Base-by-base conservation (phyloP, 2,797 vertebrate species). In the Enteromius unitaeniatus region DNA sequence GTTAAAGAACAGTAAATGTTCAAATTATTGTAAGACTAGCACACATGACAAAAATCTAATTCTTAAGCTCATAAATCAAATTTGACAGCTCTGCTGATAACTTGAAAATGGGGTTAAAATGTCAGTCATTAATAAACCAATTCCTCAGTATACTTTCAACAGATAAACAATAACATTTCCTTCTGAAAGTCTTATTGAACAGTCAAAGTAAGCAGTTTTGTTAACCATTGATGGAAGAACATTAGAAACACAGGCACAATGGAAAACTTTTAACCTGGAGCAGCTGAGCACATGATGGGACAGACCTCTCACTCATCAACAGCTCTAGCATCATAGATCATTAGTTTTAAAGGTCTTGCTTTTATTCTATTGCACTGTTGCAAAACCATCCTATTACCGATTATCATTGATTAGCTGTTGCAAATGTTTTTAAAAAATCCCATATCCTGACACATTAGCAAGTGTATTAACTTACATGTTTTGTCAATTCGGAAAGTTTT, bases 191-290 rank as follows among this genome's bases (percentile, higher is more conserved):
- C 1, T 78, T 84, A 84, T 86, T 86, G 62, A 83, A 84, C 17
- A 86, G 40, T 40, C 28, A 67, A 60, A 42, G 65, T 85, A 84
- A 83, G 80, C 26, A 37, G 49, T 58, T 51, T 51, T 28, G 86
- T 91, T 85, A 89, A 53, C 80, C 49, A 89, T 92, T 93, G 86
- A 91, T 81, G 74, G 47, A 2, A 64, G 72, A 85, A 75, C 53
- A 80, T 51, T 55, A 37, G 21, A 45, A 55, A 64, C 7, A 45
- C 79, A 8, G 26, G 31, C 60, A 60, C 47, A 82, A 34, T 65
- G 74, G 80, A 86, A 88, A 83, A 80, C 84, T 81, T 84, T 88
- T 76, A 86, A 82, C 73, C 34, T 28, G 58, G 53, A 79, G 23
- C 21, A 79, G 58, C 51, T 79, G 82, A 86, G 84, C 70, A 62